Base-by-base conservation (phyloP, 2,797 vertebrate genomes). In the Acanthopagrus latus region DNA sequence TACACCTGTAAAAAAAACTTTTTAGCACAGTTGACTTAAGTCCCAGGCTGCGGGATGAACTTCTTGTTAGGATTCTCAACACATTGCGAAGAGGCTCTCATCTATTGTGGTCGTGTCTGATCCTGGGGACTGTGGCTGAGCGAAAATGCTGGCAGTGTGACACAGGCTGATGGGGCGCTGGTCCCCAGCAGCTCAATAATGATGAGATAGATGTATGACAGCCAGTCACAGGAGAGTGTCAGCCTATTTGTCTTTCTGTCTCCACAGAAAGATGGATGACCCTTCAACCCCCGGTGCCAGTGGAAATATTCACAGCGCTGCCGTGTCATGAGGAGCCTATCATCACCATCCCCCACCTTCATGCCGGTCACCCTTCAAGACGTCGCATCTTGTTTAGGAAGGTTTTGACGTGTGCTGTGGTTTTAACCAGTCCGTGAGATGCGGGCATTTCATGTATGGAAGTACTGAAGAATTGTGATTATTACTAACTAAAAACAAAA, bases 161-260 rank as follows among this genome's bases (percentile, higher is more conserved):
- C 91, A 82, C n/a, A 3, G 59, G 85, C 76, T 90, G 92, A 91
- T 86, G 85, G 87, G 90, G 85, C 83, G 84, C 71, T 58, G 71
- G 71, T 89, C 81, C 73, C 73, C 73, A 74, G 85, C 88, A 75
- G 88, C 91, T 95, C 92, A 86, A 89, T 94, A 93, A 93, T 91
- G 89, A 95, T 91, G 91, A 94, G 87, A 88, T 80, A 91, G 84
- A 88, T 87, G 89, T 93, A 91, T 94, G 94, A 94, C 94, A 95
- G 94, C 82, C 89, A 85, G 89, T 94, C 93, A 92, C 89, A 85
- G 84, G 86, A 90, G 88, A 84, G 90, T 91, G 93, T 91, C 93
- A 93, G 87, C 85, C 90, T 91, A 93, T 94, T 94, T 94, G 92
- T 96, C 94, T 93, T 90, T 87, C 93, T 93, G 93, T 94, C 92